These are phyloP conservation scores for Ptychadena robeensis DNA, from an alignment of 2,797 vertebrate species.

Conservation along the genomic window DNA sequence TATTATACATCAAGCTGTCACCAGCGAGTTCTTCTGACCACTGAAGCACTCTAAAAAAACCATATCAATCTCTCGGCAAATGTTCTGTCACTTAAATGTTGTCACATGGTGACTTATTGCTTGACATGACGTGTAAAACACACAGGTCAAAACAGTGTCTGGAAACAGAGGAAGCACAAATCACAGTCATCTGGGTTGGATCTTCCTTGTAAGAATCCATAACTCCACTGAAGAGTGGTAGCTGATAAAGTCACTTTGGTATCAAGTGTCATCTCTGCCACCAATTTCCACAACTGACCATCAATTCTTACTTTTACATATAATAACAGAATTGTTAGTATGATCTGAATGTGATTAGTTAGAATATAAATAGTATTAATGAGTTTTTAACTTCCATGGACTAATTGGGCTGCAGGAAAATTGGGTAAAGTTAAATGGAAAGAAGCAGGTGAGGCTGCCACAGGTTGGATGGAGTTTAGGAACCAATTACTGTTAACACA, in stretches of 20 bases:
- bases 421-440: background rate
- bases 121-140: conserved; percentile 20
- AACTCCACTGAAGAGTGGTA: background rate
- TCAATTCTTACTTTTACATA: too few species aligned
- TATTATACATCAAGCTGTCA: conserved; percentile 61
- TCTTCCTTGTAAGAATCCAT: background rate
- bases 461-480: too few species aligned
- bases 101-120: conserved; percentile 27
- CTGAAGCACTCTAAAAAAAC: conserved; percentile 52
- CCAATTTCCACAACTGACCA: background rate
- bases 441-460: background rate
- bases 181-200: background rate
- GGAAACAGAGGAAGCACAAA: background rate
- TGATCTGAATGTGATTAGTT: background rate
- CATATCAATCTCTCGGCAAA: conserved; percentile 53
- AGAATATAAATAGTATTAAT: background rate
- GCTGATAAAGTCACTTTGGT: background rate
- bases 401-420: background rate
- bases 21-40: conserved; percentile 48
- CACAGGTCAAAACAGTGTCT: background rate
- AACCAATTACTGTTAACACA: too few species aligned
- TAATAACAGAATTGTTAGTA: background rate
- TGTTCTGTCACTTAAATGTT: conserved; percentile 42
- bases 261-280: background rate
- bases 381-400: background rate